phyloP scores from a whole-genome alignment of 2,888 invertebrate genomes.

The Eilema caniola region DNA sequence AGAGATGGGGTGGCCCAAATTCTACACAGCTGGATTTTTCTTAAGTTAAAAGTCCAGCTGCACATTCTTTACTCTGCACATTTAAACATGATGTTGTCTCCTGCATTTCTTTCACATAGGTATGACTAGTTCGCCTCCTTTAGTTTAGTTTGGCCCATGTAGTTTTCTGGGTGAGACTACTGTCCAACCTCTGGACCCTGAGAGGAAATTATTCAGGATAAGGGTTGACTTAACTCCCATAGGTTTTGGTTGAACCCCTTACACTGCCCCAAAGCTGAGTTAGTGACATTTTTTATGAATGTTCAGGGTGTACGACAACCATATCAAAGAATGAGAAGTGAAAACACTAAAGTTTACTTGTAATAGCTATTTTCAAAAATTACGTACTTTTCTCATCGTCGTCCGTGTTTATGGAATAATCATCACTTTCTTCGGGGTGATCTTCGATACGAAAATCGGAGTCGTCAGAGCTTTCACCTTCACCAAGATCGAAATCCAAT shows the following conservation, averaged over 20 bases:
- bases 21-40: too few species aligned
- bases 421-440: constrained; percentile 93
- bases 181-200: background rate
- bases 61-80: background rate
- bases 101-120: background rate
- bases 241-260: background rate
- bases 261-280: background rate
- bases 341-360: background rate
- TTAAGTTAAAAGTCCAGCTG: background rate
- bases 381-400: constrained; percentile 87
- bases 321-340: background rate
- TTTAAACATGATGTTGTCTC: background rate
- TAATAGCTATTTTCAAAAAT: constrained; percentile 11
- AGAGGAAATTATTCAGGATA: background rate
- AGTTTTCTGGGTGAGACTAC: background rate
- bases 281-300: background rate
- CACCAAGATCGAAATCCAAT: constrained; percentile 94
- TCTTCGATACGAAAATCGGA: constrained; percentile 97
- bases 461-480: constrained; percentile 97
- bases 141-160: background rate
- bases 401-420: constrained; percentile 90
- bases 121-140: background rate
- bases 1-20: too few species aligned
- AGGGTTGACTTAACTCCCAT: background rate
- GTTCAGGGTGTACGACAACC: background rate